These are phyloP conservation scores for Mastigias papua DNA, from an alignment of 30 jellyfish, hydroid and myxozoan species.

Conservation along the genomic window DNA sequence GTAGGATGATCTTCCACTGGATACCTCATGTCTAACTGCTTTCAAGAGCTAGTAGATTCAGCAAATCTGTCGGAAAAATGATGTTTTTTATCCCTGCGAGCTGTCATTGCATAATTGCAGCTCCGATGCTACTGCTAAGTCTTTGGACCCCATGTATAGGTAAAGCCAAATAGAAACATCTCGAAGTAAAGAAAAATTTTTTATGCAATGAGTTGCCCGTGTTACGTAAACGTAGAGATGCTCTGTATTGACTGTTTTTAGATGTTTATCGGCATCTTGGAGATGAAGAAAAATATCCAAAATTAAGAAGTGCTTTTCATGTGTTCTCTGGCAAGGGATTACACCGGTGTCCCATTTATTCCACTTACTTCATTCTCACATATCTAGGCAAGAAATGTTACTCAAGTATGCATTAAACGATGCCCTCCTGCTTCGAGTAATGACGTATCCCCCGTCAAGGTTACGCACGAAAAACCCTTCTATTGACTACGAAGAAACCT, in stretches of 20 bases:
- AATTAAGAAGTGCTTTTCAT: neutral
- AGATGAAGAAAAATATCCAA: neutral
- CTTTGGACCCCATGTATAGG: too few species aligned
- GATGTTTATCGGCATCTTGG: neutral
- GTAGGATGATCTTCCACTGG: too few species aligned
- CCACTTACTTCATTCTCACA: neutral
- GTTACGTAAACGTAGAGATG: too few species aligned
- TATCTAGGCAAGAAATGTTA: neutral
- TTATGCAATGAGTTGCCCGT: too few species aligned
- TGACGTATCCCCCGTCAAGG: slow-evolving; percentile 55
- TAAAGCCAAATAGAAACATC: too few species aligned
- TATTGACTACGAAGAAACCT: slow-evolving; percentile 72
- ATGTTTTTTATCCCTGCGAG: too few species aligned
- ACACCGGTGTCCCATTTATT: neutral
- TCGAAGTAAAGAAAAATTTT: too few species aligned
- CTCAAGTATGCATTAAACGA: slow-evolving; percentile 8
- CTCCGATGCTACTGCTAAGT: too few species aligned
- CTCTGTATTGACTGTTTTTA: neutral
- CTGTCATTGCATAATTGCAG: too few species aligned
- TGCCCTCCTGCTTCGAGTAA: neutral
- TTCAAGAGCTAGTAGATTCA: too few species aligned
- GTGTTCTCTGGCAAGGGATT: neutral
- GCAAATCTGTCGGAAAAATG: too few species aligned
- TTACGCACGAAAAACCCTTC: slow-evolving; percentile 64
- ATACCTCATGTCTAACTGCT: too few species aligned